Percentiles rank a stretch among this genome's conserved stretches.
Conservation (phyloP, 2,797 vertebrate genomes). For the Podargus strigoides region DNA sequence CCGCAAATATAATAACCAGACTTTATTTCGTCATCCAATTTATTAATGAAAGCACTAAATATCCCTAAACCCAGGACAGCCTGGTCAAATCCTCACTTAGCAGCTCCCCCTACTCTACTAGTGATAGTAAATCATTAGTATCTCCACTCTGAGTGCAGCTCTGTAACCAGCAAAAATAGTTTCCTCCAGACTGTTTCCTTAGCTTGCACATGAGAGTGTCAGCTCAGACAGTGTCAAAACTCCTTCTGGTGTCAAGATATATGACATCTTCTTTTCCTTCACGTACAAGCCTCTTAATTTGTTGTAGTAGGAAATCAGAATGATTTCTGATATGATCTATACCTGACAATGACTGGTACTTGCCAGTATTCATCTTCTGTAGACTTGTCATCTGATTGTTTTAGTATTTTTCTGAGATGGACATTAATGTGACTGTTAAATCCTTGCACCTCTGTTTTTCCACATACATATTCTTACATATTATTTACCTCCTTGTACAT, state of each 20-base stretch:
- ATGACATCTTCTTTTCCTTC: background rate
- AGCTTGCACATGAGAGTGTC: background rate
- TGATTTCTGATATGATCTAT: background rate
- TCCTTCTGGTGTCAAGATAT: background rate
- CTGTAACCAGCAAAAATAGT: background rate
- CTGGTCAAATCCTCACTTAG: background rate
- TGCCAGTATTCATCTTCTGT: background rate
- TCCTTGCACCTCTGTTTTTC: background rate
- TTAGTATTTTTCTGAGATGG: background rate
- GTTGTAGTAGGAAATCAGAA: background rate
- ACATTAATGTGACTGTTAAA: background rate
- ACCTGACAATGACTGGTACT: background rate
- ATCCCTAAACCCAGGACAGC: background rate
- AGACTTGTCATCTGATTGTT: background rate
- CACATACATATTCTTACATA: no score
- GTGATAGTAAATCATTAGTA: background rate
- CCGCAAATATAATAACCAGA: background rate
- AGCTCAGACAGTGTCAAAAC: background rate
- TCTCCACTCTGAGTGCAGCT: background rate
- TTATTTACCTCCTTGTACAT: background rate
- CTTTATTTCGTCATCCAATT: background rate
- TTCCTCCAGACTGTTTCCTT: background rate
- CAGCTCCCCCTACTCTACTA: background rate
- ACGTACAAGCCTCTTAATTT: background rate
- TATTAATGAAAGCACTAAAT: background rate